A percentile compares a stretch with the other conserved stretches of the same genome.
phyloP scores from a whole-genome alignment of 2,888 invertebrate genomes.

The Aphidius colemani region DNA sequence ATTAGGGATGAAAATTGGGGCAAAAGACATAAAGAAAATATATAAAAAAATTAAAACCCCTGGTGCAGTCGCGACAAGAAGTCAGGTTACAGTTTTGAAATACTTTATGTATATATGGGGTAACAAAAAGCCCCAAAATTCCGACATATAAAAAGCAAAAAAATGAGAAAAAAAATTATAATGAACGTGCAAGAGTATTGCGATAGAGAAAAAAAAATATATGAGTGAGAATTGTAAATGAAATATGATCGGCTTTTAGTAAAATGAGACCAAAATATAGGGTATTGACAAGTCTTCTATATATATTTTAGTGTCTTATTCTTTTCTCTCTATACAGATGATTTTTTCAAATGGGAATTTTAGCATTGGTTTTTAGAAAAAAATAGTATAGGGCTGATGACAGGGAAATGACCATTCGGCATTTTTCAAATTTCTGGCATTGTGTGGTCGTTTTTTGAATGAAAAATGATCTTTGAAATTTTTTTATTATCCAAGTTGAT shows the following conservation, averaged over 20 bases:
- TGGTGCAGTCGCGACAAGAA: conserved; percentile 31
- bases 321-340: conserved; percentile 21
- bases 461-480: conserved; percentile 28
- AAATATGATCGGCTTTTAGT: conserved; percentile 59
- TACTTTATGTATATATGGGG: conserved; percentile 25
- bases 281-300: conserved; percentile 39
- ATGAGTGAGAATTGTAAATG: conserved; percentile 40
- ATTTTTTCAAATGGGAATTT: background rate
- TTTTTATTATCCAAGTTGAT: background rate
- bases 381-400: conserved; percentile 27
- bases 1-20: no score
- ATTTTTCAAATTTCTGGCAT: conserved; percentile 25
- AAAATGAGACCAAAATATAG: conserved; percentile 57
- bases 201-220: conserved; percentile 23
- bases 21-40: background rate
- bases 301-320: conserved; percentile 3
- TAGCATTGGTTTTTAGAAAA: conserved; percentile 15
- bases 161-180: conserved; percentile 10
- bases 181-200: background rate
- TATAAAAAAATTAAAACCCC: conserved; percentile 29
- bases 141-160: conserved; percentile 30
- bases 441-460: conserved; percentile 26
- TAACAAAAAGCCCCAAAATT: conserved; percentile 21
- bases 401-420: conserved; percentile 51
- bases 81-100: conserved; percentile 41